These are phyloP conservation scores for Parasteatoda lunata DNA, from an alignment of 2,888 invertebrate species.

Conservation along the genomic window DNA sequence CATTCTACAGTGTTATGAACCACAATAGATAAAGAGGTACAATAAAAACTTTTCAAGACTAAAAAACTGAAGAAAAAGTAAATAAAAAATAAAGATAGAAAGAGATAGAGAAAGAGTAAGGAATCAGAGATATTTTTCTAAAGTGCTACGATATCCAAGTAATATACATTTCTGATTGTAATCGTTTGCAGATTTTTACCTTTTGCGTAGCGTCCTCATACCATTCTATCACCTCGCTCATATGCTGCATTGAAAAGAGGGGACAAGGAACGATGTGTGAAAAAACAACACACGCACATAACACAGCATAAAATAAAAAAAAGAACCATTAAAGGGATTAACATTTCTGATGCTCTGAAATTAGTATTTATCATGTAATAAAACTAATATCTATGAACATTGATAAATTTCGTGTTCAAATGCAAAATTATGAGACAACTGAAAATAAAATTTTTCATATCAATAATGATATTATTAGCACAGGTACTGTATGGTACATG, in stretches of 20 bases:
- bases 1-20: too few species aligned
- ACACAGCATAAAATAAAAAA: constrained; percentile 45
- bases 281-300: constrained; percentile 39
- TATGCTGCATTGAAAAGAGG: constrained; percentile 69
- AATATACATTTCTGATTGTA: constrained; percentile 32
- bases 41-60: neutral
- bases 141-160: constrained; percentile 56
- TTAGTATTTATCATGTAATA: too few species aligned
- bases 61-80: neutral
- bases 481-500: too few species aligned
- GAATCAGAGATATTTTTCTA: neutral
- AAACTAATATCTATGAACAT: too few species aligned
- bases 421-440: too few species aligned
- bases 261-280: constrained; percentile 67
- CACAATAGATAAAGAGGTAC: too few species aligned
- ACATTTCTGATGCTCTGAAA: too few species aligned
- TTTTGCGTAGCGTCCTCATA: constrained; percentile 70
- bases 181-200: constrained; percentile 55
- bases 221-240: constrained; percentile 70
- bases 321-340: constrained; percentile 19
- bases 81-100: neutral
- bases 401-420: too few species aligned
- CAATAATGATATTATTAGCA: too few species aligned
- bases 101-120: neutral
- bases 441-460: too few species aligned